Percentiles rank a stretch among this genome's conserved stretches.
phyloP scores from a whole-genome alignment of 1,140 invertebrate genomes.

The Lucilia cuprina region DNA sequence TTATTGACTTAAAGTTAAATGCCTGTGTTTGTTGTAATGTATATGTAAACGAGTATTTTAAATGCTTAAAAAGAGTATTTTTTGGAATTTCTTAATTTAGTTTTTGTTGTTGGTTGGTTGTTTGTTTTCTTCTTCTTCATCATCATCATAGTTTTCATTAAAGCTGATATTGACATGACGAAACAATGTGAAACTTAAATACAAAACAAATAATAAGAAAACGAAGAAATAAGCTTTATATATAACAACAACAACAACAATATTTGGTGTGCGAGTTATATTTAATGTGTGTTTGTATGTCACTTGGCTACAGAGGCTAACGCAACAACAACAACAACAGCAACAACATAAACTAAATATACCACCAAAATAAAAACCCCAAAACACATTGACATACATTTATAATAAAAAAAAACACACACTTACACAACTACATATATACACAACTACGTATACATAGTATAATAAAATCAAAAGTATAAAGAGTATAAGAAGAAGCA shows the following conservation, averaged over 20 bases:
- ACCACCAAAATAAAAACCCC: not conserved
- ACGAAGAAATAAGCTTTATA: not conserved
- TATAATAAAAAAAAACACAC: not conserved
- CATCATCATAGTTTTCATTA: not conserved
- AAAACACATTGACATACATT: slow-evolving; percentile 29
- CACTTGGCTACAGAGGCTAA: not conserved
- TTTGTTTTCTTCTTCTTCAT: not conserved
- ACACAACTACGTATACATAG: too few relatives aligned
- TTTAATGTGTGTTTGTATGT: slow-evolving; percentile 22
- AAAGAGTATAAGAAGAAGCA: not conserved
- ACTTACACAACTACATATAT: not conserved
- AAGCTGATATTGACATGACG: slow-evolving; percentile 26
- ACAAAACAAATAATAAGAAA: not conserved
- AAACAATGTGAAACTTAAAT: slow-evolving; percentile 18
- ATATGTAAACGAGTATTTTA: not conserved
- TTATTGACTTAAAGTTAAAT: not conserved
- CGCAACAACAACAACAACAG: slow-evolving; percentile 15
- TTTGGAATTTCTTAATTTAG: not conserved
- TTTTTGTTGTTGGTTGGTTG: not conserved
- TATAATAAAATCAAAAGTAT: not conserved
- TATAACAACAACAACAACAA: not conserved
- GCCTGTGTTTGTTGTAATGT: not conserved
- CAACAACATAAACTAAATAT: slow-evolving; percentile 20
- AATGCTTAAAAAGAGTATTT: not conserved
- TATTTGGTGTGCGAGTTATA: not conserved